Evolutionary conservation across 2,888 invertebrate species (phyloP).

Genomic region (Blastobasis adustella): DNA sequence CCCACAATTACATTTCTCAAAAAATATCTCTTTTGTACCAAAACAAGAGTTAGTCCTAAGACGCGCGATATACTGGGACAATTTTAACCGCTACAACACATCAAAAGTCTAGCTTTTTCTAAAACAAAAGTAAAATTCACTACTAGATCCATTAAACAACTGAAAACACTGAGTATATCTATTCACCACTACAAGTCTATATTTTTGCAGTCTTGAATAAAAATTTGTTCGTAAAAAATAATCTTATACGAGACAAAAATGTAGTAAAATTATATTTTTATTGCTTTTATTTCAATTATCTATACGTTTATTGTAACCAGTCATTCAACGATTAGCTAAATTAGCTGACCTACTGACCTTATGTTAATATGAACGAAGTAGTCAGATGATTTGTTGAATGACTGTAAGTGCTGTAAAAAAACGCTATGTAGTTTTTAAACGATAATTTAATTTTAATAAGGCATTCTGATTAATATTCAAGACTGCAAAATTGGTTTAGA

Average conservation of each 20-base stretch:
- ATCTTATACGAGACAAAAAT: not conserved
- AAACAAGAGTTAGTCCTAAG: conserved; percentile 36
- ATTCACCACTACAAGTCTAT: conserved; percentile 43
- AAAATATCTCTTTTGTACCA: conserved; percentile 63
- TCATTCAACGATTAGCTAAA: not conserved
- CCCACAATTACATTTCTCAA: conserved; percentile 58
- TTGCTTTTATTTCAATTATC: not conserved
- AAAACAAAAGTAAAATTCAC: conserved; percentile 39
- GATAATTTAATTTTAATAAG: not conserved
- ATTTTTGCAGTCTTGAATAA: conserved; percentile 39
- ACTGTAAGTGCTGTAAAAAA: not conserved
- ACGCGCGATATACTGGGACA: conserved; percentile 39
- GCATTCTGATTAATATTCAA: conserved; percentile 22
- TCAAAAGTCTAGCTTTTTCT: conserved; percentile 63
- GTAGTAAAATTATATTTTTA: not conserved
- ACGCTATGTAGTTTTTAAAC: not conserved
- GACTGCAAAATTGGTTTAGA: conserved; percentile 45
- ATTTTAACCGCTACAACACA: conserved; percentile 50
- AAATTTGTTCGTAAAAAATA: too few relatives aligned
- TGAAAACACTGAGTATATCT: conserved; percentile 35
- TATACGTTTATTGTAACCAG: not conserved
- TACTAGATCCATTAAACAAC: conserved; percentile 34
- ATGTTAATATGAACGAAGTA: not conserved
- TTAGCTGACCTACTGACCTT: not conserved
- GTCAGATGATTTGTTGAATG: not conserved